These are phyloP conservation scores for Tokudaia muenninki DNA, from an alignment of 2,797 vertebrate genomes.

Conservation along the genomic window DNA sequence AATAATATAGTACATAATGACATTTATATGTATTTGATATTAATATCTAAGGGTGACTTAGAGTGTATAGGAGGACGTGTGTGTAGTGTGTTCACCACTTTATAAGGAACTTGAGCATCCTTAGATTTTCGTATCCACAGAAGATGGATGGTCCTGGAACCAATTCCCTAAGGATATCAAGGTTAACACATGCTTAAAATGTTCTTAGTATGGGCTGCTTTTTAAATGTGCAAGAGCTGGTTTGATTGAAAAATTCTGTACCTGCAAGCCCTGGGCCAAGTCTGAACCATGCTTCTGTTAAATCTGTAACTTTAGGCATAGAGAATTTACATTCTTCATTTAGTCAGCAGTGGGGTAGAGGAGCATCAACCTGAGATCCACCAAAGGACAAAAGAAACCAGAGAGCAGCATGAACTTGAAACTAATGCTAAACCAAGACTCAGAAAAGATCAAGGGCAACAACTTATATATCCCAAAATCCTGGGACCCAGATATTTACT, in stretches of 20 bases:
- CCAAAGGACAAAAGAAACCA: background rate
- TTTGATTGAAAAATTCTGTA: conserved; percentile 20
- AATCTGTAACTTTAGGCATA: background rate
- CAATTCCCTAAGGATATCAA: background rate
- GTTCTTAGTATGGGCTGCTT: background rate
- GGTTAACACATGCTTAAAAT: background rate
- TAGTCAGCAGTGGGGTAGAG: background rate
- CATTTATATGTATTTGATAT: background rate
- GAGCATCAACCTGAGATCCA: background rate
- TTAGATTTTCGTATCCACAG: background rate
- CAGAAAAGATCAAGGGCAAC: background rate
- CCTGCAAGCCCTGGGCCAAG: background rate
- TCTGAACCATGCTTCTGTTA: background rate
- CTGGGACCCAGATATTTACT: background rate
- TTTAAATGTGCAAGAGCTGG: background rate
- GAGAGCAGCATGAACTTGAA: background rate
- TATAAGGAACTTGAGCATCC: background rate
- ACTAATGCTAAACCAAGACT: background rate
- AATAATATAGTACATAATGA: background rate
- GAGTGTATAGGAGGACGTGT: background rate
- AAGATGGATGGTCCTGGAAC: background rate
- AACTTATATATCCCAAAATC: background rate
- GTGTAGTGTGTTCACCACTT: background rate
- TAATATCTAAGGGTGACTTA: background rate
- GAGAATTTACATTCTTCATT: background rate